phyloP scores from a whole-genome alignment of 2,797 vertebrate genomes.

The Gambusia yucatana region DNA sequence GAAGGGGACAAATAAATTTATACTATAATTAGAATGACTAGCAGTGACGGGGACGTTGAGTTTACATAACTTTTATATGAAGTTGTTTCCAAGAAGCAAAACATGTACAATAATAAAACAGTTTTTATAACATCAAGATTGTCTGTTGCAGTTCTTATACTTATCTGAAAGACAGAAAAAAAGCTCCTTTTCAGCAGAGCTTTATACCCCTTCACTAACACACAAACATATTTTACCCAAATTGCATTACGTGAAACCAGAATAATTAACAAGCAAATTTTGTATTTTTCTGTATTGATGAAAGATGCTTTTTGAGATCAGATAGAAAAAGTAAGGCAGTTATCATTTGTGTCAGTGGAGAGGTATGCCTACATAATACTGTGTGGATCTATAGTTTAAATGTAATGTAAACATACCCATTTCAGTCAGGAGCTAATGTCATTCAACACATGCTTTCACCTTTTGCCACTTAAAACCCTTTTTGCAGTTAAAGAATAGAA shows the following conservation, averaged over 20 bases:
- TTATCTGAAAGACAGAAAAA: neutral
- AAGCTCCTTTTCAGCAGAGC: neutral
- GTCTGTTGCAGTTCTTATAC: neutral
- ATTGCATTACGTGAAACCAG: neutral
- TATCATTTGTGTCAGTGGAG: neutral
- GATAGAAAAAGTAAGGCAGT: neutral
- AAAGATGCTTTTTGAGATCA: neutral
- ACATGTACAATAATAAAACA: neutral
- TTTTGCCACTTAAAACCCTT: slow-evolving; percentile 21
- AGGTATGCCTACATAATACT: neutral
- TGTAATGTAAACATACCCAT: slow-evolving; percentile 6
- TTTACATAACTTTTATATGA: slow-evolving; percentile 3
- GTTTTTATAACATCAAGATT: neutral
- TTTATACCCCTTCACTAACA: neutral
- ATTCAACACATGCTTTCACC: slow-evolving; percentile 8
- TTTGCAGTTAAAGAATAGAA: slow-evolving; percentile 1
- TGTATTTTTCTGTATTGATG: neutral
- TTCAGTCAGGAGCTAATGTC: neutral
- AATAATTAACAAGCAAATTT: neutral
- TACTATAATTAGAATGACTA: slow-evolving; percentile 10
- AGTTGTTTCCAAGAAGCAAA: neutral
- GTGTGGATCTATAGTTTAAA: neutral
- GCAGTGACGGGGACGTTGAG: slow-evolving; percentile 23
- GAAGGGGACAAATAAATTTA: slow-evolving; percentile 48
- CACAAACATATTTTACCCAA: slow-evolving; percentile 3